Conservation (phyloP, 2,797 vertebrate genomes). For the Cottoperca gobio region DNA sequence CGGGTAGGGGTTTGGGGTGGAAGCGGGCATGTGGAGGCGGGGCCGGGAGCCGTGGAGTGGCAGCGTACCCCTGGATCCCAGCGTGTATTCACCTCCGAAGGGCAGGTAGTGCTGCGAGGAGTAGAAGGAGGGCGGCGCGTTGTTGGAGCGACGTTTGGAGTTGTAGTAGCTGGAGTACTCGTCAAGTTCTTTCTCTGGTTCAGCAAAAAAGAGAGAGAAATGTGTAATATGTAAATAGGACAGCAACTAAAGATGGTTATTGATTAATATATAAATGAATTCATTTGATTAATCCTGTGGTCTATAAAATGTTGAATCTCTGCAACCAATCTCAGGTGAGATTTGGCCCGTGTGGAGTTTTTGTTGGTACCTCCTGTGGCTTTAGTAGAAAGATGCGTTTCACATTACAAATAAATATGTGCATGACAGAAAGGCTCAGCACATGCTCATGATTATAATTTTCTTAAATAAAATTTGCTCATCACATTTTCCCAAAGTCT, state of each 20-base stretch:
- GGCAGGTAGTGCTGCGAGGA: slow-evolving; percentile 84
- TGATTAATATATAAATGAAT: background rate
- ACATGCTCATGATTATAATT: no score
- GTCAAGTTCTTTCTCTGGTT: slow-evolving; percentile 91
- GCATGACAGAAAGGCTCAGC: no score
- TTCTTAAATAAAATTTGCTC: no score
- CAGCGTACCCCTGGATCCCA: slow-evolving; percentile 86
- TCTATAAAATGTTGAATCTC: background rate
- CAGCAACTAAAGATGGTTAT: background rate
- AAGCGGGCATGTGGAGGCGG: slow-evolving; percentile 75
- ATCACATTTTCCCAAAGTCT: no score
- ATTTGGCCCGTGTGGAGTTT: no score
- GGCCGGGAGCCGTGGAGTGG: slow-evolving; percentile 87
- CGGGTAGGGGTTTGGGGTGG: slow-evolving; percentile 87
- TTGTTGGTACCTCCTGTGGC: no score
- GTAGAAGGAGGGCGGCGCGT: slow-evolving; percentile 79
- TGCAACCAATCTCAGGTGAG: no score
- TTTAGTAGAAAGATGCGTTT: no score
- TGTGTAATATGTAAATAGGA: background rate
- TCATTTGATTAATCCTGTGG: background rate
- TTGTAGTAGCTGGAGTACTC: slow-evolving; percentile 84
- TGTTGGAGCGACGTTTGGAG: slow-evolving; percentile 77
- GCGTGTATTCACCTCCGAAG: slow-evolving; percentile 81
- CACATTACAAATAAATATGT: no score
- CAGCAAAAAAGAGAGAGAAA: slow-evolving; percentile 12